Percentiles rank a stretch among this genome's conserved stretches.
Evolutionary conservation across 2,797 vertebrate species (phyloP).

Genomic region (Valencia hispanica): DNA sequence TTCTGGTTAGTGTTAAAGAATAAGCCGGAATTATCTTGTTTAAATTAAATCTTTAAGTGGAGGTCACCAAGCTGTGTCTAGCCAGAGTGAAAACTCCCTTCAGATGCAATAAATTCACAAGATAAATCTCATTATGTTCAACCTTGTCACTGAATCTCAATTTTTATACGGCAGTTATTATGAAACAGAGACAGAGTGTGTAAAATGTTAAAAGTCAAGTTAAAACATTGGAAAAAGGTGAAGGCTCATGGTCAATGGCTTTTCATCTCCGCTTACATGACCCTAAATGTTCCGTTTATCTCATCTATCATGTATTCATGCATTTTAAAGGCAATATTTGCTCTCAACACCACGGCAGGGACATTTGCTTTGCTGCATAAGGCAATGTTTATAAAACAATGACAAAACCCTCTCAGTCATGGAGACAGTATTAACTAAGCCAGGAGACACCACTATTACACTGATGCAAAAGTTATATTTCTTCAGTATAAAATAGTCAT

Average conservation of each 20-base stretch:
- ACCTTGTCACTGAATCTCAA: conserved; percentile 63
- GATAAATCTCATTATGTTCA: conserved; percentile 64
- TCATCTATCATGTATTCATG: conserved; percentile 35
- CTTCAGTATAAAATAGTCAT: conserved; percentile 40
- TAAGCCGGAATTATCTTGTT: conserved; percentile 25
- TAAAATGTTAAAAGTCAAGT: conserved; percentile 60
- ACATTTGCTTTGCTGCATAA: conserved; percentile 27
- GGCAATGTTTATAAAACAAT: conserved; percentile 17
- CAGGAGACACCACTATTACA: conserved; percentile 16
- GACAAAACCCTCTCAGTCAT: not conserved
- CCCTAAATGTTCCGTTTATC: conserved; percentile 44
- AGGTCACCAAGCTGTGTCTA: conserved; percentile 66
- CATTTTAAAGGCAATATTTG: conserved; percentile 30
- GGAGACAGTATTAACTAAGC: not conserved
- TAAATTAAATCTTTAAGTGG: conserved; percentile 63
- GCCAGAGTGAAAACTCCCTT: conserved; percentile 57
- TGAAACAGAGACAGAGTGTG: conserved; percentile 56
- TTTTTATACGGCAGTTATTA: conserved; percentile 52
- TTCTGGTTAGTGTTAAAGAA: conserved; percentile 45
- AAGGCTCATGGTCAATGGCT: conserved; percentile 58
- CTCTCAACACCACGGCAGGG: conserved; percentile 31
- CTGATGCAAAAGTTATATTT: conserved; percentile 26
- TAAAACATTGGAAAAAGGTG: conserved; percentile 54
- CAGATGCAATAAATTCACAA: conserved; percentile 66
- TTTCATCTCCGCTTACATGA: conserved; percentile 46